A percentile compares a stretch with the other conserved stretches of the same genome.
Evolutionary conservation across 2,113 vertebrate genomes (phyloP).

Genomic region (Microcebus jonahi): DNA sequence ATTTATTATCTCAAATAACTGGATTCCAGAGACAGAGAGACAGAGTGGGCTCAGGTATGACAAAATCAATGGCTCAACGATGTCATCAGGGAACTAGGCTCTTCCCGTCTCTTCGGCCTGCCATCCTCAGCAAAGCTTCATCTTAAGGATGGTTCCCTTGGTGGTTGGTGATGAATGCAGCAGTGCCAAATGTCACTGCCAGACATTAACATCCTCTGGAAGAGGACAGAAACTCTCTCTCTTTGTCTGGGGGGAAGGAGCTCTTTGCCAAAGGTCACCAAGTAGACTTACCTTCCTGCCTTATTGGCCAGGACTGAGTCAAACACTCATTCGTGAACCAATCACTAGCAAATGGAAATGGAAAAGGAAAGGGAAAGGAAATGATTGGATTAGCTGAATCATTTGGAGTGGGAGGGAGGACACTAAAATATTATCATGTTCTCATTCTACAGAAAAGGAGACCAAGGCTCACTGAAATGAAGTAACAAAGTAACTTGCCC

Average conservation of each 20-base stretch:
- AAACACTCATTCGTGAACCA: not conserved
- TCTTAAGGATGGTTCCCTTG: not conserved
- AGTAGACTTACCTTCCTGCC: not conserved
- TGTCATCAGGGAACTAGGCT: not conserved
- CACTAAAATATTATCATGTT: not conserved
- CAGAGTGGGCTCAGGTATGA: not conserved
- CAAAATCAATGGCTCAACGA: constrained; percentile 20
- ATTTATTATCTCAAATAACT: constrained; percentile 38
- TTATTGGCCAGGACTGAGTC: not conserved
- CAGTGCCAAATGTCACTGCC: not conserved
- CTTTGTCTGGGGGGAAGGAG: not conserved
- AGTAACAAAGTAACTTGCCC: constrained; percentile 12
- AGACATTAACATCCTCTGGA: not conserved
- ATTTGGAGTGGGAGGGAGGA: constrained; percentile 21
- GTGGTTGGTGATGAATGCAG: not conserved
- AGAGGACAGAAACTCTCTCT: not conserved
- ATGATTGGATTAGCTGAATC: not conserved
- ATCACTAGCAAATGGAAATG: not conserved
- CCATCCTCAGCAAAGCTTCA: constrained; percentile 15
- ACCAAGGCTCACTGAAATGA: not conserved
- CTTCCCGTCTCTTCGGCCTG: constrained; percentile 4
- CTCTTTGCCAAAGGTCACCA: not conserved
- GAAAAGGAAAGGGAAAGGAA: not conserved
- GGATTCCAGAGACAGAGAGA: not conserved
- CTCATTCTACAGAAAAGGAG: not conserved